Evolutionary conservation across 2,113 vertebrate genomes (phyloP).

Genomic region (Ploceus nigricollis): DNA sequence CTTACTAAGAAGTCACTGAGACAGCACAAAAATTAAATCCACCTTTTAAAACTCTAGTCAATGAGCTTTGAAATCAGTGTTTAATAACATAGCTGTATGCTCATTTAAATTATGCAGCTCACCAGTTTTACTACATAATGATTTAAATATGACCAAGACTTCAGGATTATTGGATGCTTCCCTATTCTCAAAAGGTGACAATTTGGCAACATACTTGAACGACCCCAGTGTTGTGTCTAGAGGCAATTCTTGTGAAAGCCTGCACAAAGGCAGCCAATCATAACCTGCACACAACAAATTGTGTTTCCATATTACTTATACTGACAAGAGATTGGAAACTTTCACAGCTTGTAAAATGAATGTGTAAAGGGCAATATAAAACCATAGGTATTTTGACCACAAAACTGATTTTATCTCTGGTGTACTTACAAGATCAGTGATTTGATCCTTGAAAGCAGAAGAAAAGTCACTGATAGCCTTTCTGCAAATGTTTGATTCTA

Average conservation of each 20-base stretch:
- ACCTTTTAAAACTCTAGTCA: not conserved
- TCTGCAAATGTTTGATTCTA: conserved; percentile 69
- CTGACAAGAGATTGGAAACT: not conserved
- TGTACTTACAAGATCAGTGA: conserved; percentile 78
- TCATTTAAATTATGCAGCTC: not conserved
- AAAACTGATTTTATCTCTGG: not conserved
- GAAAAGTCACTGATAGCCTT: conserved; percentile 73
- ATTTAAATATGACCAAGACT: not conserved
- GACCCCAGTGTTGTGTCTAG: not conserved
- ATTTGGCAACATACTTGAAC: not conserved
- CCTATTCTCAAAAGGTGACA: not conserved
- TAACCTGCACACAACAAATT: not conserved
- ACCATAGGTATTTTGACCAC: not conserved
- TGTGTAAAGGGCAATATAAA: not conserved
- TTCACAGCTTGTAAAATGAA: not conserved
- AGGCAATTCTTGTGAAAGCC: not conserved
- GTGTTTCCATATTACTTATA: not conserved
- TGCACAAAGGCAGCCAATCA: not conserved
- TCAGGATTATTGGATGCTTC: not conserved
- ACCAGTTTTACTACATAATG: not conserved
- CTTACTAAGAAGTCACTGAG: not conserved
- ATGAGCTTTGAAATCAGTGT: not conserved
- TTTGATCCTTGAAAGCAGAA: conserved; percentile 75
- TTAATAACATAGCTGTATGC: not conserved
- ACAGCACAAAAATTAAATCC: not conserved